Conservation (phyloP, 2,113 vertebrate species). For the Pseudopodoces humilis region DNA sequence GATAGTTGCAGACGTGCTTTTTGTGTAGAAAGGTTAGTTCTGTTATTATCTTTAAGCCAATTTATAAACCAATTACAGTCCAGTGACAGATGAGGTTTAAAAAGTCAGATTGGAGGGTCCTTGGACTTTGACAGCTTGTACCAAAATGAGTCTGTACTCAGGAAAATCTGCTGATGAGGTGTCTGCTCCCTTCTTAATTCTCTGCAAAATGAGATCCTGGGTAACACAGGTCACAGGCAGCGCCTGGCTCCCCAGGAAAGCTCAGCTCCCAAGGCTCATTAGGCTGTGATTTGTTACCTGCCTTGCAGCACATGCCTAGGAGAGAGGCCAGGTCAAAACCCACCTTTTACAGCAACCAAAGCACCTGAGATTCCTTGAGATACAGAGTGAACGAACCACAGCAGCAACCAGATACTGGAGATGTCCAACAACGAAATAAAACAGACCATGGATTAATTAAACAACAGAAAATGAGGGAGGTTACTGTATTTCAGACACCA, state of each 20-base stretch:
- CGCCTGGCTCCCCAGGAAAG: not conserved
- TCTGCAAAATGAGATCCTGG: slow-evolving; percentile 51
- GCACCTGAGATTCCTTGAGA: not conserved
- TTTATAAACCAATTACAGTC: slow-evolving; percentile 18
- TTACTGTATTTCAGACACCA: not conserved
- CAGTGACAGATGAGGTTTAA: slow-evolving; percentile 25
- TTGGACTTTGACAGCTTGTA: slow-evolving; percentile 70
- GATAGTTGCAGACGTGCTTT: not conserved
- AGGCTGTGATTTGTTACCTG: not conserved
- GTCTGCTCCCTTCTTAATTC: slow-evolving; percentile 60
- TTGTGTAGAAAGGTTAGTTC: not conserved
- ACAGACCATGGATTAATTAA: not conserved
- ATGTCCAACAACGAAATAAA: not conserved
- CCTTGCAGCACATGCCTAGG: not conserved
- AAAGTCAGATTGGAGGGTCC: slow-evolving; percentile 39
- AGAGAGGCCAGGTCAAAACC: not conserved
- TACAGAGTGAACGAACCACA: not conserved
- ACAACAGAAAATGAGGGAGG: not conserved
- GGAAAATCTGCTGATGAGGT: slow-evolving; percentile 71
- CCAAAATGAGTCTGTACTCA: slow-evolving; percentile 20
- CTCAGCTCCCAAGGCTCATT: not conserved
- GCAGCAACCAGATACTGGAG: not conserved
- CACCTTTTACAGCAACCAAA: not conserved
- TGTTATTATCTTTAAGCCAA: slow-evolving; percentile 13
- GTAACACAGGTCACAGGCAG: slow-evolving; percentile 45